Conservation (phyloP, 2,888 invertebrate genomes). For the Eueremaeus valkanovi region DNA sequence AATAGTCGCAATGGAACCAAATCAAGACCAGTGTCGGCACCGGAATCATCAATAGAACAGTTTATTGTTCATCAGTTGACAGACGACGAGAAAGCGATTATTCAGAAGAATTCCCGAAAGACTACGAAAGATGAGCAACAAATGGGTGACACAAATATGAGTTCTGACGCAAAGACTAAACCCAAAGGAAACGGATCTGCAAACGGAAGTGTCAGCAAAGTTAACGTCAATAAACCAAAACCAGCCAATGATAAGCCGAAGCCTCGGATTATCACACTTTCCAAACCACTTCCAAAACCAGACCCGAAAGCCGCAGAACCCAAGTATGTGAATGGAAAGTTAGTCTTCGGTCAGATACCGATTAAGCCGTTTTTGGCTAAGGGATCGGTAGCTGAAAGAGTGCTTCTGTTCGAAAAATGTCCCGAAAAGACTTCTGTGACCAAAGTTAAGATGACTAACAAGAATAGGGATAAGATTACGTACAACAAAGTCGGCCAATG, state of each 20-base stretch:
- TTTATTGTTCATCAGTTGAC: constrained; percentile 30
- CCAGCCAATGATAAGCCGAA: constrained; percentile 27
- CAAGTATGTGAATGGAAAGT: constrained; percentile 39
- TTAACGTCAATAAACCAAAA: constrained; percentile 1
- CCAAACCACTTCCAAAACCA: constrained; percentile 37
- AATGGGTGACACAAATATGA: background rate
- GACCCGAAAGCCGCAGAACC: constrained; percentile 38
- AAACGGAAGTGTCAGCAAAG: background rate
- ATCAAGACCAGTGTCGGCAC: background rate
- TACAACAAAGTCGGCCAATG: constrained; percentile 36
- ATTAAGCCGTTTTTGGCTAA: constrained; percentile 63
- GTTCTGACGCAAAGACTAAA: background rate
- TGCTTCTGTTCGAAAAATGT: constrained; percentile 83
- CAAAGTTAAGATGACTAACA: constrained; percentile 31
- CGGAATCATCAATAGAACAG: background rate
- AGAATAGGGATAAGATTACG: constrained; percentile 8
- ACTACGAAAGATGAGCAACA: background rate
- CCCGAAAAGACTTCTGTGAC: constrained; percentile 52
- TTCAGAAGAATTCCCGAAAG: constrained; percentile 23
- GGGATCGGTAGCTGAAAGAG: constrained; percentile 84
- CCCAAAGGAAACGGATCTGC: background rate
- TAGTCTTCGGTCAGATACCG: constrained; percentile 39
- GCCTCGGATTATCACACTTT: constrained; percentile 34
- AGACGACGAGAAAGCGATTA: constrained; percentile 38
- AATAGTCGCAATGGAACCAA: constrained; percentile 4